Conservation (phyloP, 2,797 vertebrate species). For the Crax fasciolata region DNA sequence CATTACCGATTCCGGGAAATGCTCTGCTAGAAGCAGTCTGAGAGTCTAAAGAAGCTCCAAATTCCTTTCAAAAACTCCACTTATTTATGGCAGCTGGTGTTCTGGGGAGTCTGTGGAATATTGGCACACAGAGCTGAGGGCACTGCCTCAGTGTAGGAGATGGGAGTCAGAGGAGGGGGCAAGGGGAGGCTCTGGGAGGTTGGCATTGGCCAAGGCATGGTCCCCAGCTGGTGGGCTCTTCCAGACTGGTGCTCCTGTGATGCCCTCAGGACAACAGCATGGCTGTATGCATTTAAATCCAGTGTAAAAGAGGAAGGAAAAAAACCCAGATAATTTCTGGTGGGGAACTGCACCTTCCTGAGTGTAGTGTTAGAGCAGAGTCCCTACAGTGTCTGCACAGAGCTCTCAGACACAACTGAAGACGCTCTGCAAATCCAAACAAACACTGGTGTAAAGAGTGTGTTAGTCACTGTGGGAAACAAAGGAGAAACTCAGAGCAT, state of each 20-base stretch:
- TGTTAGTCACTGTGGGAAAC: neutral
- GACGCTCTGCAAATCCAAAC: neutral
- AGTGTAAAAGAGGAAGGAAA: neutral
- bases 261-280: neutral
- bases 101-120: fast-evolving
- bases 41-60: neutral
- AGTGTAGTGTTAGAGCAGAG: neutral
- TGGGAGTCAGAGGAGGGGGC: neutral
- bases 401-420: neutral
- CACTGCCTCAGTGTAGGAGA: fast-evolving
- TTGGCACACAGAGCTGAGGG: neutral
- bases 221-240: neutral
- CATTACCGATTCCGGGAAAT: neutral
- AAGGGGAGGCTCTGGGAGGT: neutral
- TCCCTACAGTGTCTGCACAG: neutral
- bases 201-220: neutral
- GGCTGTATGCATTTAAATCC: neutral
- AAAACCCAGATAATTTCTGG: neutral
- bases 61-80: neutral
- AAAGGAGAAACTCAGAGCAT: neutral
- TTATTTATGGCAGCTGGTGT: neutral
- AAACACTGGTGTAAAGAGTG: neutral
- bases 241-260: neutral
- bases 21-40: neutral
- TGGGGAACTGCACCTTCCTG: neutral